phyloP scores from a whole-genome alignment of 2,888 invertebrate species.

The Tetragonisca angustula region DNA sequence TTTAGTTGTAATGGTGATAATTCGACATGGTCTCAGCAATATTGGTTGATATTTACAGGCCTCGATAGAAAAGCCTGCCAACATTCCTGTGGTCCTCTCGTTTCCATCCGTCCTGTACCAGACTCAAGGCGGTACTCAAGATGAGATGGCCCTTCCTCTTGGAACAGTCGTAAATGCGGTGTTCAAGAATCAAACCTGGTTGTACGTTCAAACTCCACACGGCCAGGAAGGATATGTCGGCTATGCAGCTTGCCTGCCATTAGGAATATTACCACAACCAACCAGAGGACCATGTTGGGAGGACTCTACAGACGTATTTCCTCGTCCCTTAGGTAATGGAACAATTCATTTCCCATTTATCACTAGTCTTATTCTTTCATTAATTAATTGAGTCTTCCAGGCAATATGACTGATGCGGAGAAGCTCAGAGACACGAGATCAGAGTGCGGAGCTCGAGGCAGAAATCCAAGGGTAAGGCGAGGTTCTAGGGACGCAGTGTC shows the following conservation, averaged over 20 bases:
- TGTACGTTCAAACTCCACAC: slow-evolving; percentile 94
- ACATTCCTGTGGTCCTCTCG: slow-evolving; percentile 93
- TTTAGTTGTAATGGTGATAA: too few species aligned
- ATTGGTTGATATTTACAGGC: slow-evolving; percentile 85
- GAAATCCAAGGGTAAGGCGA: slow-evolving; percentile 73
- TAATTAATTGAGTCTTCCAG: slow-evolving; percentile 53
- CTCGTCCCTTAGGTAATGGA: slow-evolving; percentile 87
- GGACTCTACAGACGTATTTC: slow-evolving; percentile 92
- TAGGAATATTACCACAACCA: slow-evolving; percentile 89
- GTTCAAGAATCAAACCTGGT: slow-evolving; percentile 93
- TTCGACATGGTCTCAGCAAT: not conserved
- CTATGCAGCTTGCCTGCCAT: slow-evolving; percentile 90
- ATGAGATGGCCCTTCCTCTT: slow-evolving; percentile 89
- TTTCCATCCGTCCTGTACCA: slow-evolving; percentile 90
- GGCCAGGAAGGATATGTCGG: slow-evolving; percentile 93
- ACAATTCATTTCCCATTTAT: not conserved
- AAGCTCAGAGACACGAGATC: slow-evolving; percentile 89
- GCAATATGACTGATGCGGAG: slow-evolving; percentile 92
- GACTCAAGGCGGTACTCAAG: slow-evolving; percentile 89
- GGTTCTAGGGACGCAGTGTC: slow-evolving; percentile 82
- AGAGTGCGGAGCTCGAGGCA: slow-evolving; percentile 86
- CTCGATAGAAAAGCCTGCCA: slow-evolving; percentile 91
- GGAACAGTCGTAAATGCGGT: slow-evolving; percentile 95
- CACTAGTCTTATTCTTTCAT: not conserved
- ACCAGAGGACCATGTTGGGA: slow-evolving; percentile 92